Conservation (phyloP, 2,113 vertebrate genomes). For the Oryzias woworae region DNA sequence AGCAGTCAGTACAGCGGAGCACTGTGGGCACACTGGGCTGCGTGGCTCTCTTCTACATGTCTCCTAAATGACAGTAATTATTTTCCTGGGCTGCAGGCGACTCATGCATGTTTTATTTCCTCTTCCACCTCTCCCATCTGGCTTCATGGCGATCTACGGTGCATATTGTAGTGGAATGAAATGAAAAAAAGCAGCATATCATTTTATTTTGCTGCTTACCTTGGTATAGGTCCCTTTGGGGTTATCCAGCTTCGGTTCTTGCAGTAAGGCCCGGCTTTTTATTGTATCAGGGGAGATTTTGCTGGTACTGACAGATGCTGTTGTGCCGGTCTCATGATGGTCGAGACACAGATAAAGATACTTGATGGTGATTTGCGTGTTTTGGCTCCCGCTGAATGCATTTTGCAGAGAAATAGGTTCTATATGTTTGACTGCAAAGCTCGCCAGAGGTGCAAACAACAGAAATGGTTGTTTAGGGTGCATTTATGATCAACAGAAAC, state of each 20-base stretch:
- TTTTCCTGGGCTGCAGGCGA: constrained; percentile 98
- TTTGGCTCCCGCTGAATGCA: constrained; percentile 54
- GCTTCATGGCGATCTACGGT: constrained; percentile 63
- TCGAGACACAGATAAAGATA: constrained; percentile 65
- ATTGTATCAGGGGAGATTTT: constrained; percentile 54
- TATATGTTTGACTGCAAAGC: constrained; percentile 25
- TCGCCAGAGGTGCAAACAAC: background rate
- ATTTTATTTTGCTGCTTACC: constrained; percentile 63
- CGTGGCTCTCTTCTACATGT: constrained; percentile 70
- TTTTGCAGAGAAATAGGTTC: constrained; percentile 58
- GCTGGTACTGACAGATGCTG: constrained; percentile 68
- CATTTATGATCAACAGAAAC: background rate
- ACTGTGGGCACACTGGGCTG: constrained; percentile 64
- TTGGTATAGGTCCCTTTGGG: constrained; percentile 58
- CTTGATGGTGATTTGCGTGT: constrained; percentile 52
- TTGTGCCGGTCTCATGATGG: constrained; percentile 62
- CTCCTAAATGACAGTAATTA: constrained; percentile 99
- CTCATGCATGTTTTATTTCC: constrained; percentile 90
- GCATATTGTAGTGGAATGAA: constrained; percentile 41
- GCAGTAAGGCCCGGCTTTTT: constrained; percentile 50
- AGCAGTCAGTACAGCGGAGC: constrained; percentile 48
- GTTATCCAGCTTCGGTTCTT: constrained; percentile 46
- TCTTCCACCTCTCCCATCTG: constrained; percentile 75
- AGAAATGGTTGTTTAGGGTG: background rate
- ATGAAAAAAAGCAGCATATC: constrained; percentile 11